A percentile compares a stretch with the other conserved stretches of the same genome.
Evolutionary conservation across 2,797 vertebrate genomes (phyloP).

Genomic region (Hirundo rustica): DNA sequence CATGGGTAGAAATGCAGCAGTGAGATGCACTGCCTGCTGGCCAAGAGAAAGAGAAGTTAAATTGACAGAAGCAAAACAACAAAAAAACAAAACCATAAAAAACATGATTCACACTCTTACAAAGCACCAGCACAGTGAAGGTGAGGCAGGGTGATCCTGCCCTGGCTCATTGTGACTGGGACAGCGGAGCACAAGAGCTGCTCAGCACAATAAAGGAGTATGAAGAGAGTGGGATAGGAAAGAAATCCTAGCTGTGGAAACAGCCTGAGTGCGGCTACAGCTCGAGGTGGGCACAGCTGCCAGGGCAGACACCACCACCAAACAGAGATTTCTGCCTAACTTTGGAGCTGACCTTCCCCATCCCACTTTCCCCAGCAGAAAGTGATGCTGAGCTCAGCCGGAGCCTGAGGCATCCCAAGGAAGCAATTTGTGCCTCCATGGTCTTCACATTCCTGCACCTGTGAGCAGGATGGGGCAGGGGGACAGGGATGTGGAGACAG

Average conservation of each 20-base stretch:
- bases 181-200: not conserved
- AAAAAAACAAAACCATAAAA: not conserved
- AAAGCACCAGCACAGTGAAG: not conserved
- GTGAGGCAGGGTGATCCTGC: not conserved
- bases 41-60: not conserved
- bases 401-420: not conserved
- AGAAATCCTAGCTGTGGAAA: not conserved
- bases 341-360: not conserved
- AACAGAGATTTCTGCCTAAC: not conserved
- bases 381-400: not conserved
- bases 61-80: not conserved
- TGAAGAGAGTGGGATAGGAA: not conserved
- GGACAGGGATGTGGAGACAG: not conserved
- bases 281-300: not conserved
- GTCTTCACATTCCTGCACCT: not conserved
- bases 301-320: not conserved
- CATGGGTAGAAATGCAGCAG: rapidly evolving
- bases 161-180: rapidly evolving
- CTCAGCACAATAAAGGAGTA: not conserved
- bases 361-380: not conserved
- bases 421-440: not conserved
- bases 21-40: not conserved
- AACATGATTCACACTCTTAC: not conserved
- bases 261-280: not conserved
- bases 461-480: not conserved